These are phyloP conservation scores for Halichoerus grypus DNA, from an alignment of 2,113 vertebrate species.

Conservation along the genomic window DNA sequence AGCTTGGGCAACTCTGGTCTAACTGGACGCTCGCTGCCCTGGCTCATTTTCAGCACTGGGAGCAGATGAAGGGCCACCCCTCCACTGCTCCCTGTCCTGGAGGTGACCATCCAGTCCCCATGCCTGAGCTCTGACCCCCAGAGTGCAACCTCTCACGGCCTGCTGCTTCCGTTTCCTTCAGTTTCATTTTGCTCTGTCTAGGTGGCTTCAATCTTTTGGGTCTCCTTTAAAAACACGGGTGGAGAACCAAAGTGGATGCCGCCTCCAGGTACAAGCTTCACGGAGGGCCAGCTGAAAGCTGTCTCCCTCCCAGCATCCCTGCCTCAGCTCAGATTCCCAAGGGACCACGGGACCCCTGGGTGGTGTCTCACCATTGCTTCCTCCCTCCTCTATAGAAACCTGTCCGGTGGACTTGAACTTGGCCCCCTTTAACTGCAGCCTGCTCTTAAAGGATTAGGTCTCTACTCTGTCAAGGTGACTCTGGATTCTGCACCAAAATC, in stretches of 20 bases:
- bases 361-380: neutral
- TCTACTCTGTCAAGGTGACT: neutral
- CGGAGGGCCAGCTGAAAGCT: accelerated
- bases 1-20: neutral
- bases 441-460: neutral
- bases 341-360: accelerated
- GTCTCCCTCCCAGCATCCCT: neutral
- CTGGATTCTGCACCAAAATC: neutral
- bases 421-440: neutral
- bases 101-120: neutral
- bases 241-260: neutral
- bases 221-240: neutral
- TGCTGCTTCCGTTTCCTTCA: neutral
- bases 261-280: neutral
- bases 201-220: neutral
- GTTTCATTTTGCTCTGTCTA: neutral
- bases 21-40: accelerated
- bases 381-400: neutral
- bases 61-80: neutral
- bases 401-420: neutral
- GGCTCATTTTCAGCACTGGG: neutral
- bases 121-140: accelerated
- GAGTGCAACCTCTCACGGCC: accelerated
- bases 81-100: neutral
- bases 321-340: neutral